A percentile compares a stretch with the other conserved stretches of the same genome.
These are phyloP conservation scores for Machimus rusticus DNA, from an alignment of 2,888 invertebrate genomes.

Conservation along the genomic window DNA sequence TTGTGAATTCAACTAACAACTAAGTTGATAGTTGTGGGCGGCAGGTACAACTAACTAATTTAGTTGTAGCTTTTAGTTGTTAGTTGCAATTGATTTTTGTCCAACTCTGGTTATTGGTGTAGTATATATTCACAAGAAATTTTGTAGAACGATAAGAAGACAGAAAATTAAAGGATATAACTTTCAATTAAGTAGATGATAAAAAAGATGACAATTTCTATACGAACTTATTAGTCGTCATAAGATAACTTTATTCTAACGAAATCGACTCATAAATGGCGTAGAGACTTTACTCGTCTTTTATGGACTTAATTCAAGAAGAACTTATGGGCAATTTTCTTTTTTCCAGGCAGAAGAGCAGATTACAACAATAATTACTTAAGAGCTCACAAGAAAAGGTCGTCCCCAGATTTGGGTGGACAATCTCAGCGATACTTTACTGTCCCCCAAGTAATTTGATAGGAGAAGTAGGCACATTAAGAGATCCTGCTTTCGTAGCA, in stretches of 20 bases:
- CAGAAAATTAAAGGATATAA: neutral
- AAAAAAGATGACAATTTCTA: neutral
- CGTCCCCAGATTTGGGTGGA: neutral
- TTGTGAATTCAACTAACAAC: no score
- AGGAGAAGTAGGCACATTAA: neutral
- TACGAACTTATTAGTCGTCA: neutral
- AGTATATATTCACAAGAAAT: no score
- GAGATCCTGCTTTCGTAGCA: neutral
- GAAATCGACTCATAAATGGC: neutral
- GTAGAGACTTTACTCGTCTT: neutral
- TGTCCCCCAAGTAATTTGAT: constrained; percentile 10
- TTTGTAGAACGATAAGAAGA: no score
- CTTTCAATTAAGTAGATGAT: neutral
- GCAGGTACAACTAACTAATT: no score
- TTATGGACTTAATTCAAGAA: neutral
- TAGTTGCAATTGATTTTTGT: no score
- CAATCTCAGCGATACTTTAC: neutral
- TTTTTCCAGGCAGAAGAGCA: neutral
- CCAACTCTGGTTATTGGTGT: no score
- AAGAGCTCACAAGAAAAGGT: constrained; percentile 7
- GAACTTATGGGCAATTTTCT: constrained; percentile 11
- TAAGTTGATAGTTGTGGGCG: no score
- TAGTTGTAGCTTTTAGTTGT: no score
- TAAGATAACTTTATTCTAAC: neutral
- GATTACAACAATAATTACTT: constrained; percentile 21